Percentiles rank a stretch among this genome's conserved stretches.
phyloP scores from a whole-genome alignment of 2,113 vertebrate genomes.

The Salminus brasiliensis region DNA sequence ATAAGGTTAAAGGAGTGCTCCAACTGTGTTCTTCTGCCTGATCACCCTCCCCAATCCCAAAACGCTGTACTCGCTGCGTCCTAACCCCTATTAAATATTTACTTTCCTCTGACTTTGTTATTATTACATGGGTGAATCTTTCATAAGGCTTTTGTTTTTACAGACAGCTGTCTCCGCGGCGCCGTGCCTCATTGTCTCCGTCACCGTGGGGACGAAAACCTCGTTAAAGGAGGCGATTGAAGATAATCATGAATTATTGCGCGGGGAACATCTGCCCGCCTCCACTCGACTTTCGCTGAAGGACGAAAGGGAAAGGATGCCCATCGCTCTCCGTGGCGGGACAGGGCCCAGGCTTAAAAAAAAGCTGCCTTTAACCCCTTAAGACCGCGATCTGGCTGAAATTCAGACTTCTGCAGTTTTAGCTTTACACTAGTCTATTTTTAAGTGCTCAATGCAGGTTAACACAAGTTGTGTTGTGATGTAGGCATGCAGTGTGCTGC shows the following conservation, averaged over 20 bases:
- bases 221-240: conserved; percentile 64
- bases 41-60: not conserved
- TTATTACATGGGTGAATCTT: conserved; percentile 56
- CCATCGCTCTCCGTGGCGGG: not conserved
- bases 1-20: not conserved
- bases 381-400: not conserved
- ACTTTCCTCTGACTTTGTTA: conserved; percentile 53
- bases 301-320: conserved; percentile 43
- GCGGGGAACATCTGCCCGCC: conserved; percentile 59
- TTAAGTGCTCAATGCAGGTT: too few species aligned
- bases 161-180: conserved; percentile 60
- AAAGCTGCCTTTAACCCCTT: not conserved
- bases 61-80: not conserved
- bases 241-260: conserved; percentile 66
- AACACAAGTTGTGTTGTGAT: too few species aligned
- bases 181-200: conserved; percentile 46
- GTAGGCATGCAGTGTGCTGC: too few species aligned
- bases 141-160: conserved; percentile 60
- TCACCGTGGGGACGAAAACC: conserved; percentile 55
- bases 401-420: not conserved
- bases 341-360: not conserved
- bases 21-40: not conserved
- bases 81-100: conserved; percentile 43
- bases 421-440: too few species aligned
- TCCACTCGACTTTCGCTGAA: conserved; percentile 58